Evolutionary conservation across 2,113 vertebrate genomes (phyloP).

Genomic region (Phaethornis superciliosus): DNA sequence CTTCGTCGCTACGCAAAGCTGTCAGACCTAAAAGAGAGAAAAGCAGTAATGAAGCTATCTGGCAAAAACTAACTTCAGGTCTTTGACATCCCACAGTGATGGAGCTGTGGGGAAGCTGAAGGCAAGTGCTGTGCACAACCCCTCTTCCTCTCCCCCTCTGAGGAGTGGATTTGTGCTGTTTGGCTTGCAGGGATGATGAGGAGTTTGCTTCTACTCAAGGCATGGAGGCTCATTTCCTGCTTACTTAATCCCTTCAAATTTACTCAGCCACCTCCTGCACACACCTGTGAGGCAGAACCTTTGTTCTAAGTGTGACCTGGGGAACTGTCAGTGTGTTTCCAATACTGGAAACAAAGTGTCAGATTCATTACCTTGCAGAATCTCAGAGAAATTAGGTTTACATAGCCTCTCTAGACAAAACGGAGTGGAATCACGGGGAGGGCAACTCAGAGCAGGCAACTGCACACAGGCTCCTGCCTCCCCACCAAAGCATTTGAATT

Average conservation of each 20-base stretch:
- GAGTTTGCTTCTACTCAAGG: neutral
- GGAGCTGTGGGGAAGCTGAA: neutral
- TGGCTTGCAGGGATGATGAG: neutral
- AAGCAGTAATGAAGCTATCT: neutral
- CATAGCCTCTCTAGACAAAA: neutral
- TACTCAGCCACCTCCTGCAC: neutral
- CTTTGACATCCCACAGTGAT: neutral
- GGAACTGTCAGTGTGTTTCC: neutral
- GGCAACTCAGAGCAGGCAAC: neutral
- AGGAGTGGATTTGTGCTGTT: neutral
- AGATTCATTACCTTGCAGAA: neutral
- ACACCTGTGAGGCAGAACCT: neutral
- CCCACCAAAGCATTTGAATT: neutral
- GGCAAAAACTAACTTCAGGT: neutral
- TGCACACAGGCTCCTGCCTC: neutral
- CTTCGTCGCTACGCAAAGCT: conserved; percentile 95
- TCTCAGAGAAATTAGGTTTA: neutral
- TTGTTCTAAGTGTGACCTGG: fast-evolving
- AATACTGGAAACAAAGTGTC: neutral
- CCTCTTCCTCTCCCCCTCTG: neutral
- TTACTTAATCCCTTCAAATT: neutral
- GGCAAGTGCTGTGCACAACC: neutral
- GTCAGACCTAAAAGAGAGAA: conserved; percentile 85
- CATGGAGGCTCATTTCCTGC: neutral
- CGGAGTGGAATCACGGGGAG: neutral